Evolutionary conservation across 2,797 vertebrate genomes (phyloP).

Genomic region (Rhynchonycteris naso): DNA sequence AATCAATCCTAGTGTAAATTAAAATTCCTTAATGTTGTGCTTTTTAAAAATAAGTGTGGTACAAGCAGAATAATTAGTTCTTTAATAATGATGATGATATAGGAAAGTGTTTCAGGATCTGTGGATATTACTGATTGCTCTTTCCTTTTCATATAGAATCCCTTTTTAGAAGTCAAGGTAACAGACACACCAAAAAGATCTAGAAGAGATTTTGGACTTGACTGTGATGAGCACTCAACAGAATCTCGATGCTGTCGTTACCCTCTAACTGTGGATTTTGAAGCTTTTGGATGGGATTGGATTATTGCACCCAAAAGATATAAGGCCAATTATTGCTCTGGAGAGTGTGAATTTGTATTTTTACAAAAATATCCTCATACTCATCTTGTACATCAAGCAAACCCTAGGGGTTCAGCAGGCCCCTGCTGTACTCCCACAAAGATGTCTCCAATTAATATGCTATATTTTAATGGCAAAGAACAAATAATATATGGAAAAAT

Average conservation of each 20-base stretch:
- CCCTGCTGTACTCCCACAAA: slow-evolving; percentile 98
- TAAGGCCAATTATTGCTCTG: slow-evolving; percentile 98
- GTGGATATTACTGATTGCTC: slow-evolving; percentile 7
- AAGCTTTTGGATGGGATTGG: slow-evolving; percentile 98
- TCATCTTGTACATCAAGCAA: slow-evolving; percentile 97
- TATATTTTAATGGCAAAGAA: slow-evolving; percentile 97
- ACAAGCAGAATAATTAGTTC: slow-evolving; percentile 6
- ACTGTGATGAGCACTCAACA: slow-evolving; percentile 95
- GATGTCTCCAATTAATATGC: slow-evolving; percentile 99
- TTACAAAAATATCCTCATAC: slow-evolving; percentile 98
- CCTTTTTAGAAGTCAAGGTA: slow-evolving; percentile 97
- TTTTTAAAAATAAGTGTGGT: slow-evolving; percentile 15
- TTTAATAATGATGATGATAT: neutral
- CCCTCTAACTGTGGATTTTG: slow-evolving; percentile 97
- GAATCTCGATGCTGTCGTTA: slow-evolving; percentile 97
- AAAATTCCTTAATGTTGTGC: neutral
- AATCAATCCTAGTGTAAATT: neutral
- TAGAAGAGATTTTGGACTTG: slow-evolving; percentile 93
- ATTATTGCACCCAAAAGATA: slow-evolving; percentile 99
- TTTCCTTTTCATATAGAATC: slow-evolving; percentile 89
- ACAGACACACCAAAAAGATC: slow-evolving; percentile 93
- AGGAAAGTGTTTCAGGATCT: neutral
- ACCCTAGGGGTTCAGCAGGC: slow-evolving; percentile 93
- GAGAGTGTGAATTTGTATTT: slow-evolving; percentile 97
- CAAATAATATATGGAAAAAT: slow-evolving; percentile 99